Percentiles rank a stretch among this genome's conserved stretches.
These are phyloP conservation scores for Lucinisca nassula DNA, from an alignment of 2,888 invertebrate species.

Conservation along the genomic window DNA sequence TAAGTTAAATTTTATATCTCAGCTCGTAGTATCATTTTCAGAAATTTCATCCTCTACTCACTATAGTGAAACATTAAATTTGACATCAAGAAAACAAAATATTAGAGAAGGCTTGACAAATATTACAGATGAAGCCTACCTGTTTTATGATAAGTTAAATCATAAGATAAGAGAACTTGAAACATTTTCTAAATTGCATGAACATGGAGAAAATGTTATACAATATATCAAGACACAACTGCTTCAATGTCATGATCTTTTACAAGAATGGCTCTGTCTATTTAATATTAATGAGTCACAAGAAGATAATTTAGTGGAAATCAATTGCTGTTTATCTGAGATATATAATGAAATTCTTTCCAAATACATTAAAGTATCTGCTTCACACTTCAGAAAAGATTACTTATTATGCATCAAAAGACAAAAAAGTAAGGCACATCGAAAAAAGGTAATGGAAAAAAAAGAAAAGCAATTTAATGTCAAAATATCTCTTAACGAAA, in stretches of 20 bases:
- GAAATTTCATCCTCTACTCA: not conserved
- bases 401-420: not conserved
- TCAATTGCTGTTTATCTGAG: not conserved
- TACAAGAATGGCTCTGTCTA: not conserved
- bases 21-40: not conserved
- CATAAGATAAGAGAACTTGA: not conserved
- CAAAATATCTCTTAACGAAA: not conserved
- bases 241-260: not conserved
- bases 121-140: conserved; percentile 5
- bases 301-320: not conserved
- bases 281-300: not conserved
- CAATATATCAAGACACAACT: not conserved
- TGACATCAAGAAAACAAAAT: not conserved
- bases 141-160: not conserved
- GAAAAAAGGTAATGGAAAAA: conserved; percentile 20
- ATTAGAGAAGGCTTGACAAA: conserved; percentile 13
- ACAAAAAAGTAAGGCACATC: conserved; percentile 31
- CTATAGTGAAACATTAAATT: not conserved
- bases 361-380: conserved; percentile 6
- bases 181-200: conserved; percentile 4
- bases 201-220: not conserved
- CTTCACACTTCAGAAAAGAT: conserved; percentile 15
- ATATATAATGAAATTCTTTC: not conserved
- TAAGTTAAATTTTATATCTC: not conserved
- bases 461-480: not conserved